These are phyloP conservation scores for Mesopsocus fuscifrons DNA, from an alignment of 2,888 invertebrate species.

Conservation along the genomic window DNA sequence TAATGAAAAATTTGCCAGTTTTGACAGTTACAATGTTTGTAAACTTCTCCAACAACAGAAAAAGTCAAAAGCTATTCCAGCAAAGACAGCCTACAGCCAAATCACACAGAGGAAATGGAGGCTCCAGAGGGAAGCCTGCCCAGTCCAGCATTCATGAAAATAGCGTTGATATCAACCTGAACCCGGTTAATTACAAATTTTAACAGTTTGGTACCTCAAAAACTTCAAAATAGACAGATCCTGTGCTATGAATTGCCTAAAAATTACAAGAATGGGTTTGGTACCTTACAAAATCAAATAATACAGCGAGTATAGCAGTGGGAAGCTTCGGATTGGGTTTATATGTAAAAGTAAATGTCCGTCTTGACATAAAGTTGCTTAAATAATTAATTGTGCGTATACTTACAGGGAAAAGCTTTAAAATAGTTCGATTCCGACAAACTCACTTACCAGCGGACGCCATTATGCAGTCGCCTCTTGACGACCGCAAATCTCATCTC, in stretches of 20 bases:
- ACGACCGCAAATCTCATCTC: no score
- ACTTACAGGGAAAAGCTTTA: background rate
- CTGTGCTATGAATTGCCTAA: constrained; percentile 4
- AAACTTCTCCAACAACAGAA: background rate
- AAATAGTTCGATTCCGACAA: background rate
- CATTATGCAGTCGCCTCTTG: background rate
- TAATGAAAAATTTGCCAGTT: no score
- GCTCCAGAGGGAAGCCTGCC: background rate
- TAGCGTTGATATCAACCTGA: no score
- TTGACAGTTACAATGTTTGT: background rate
- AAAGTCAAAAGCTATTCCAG: background rate
- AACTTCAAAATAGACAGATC: constrained; percentile 8
- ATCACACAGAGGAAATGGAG: background rate
- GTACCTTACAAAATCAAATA: background rate
- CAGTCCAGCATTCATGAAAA: background rate
- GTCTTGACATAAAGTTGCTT: no score
- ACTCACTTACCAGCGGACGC: background rate
- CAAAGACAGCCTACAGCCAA: background rate
- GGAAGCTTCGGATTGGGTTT: no score
- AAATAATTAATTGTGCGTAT: no score
- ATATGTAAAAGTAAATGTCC: no score
- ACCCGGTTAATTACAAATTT: no score
- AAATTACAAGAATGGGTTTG: background rate
- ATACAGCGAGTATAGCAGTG: no score
- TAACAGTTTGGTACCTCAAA: no score